Evolutionary conservation across 37 sponge, comb jelly and placozoan genomes (phyloP).

Genomic region (Ianthella basta): DNA sequence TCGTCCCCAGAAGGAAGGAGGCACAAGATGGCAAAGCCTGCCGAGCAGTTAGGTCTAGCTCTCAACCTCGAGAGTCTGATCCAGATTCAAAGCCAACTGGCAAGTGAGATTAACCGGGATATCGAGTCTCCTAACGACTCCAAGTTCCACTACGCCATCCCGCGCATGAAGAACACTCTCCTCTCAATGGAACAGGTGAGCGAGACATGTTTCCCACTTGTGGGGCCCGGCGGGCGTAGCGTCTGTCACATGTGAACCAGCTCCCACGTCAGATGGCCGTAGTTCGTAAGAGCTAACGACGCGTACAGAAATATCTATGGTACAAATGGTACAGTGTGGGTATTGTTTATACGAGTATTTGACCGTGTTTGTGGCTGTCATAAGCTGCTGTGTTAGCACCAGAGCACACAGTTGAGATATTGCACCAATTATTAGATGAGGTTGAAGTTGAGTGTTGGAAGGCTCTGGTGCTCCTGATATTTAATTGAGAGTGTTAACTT

Average conservation of each 20-base stretch:
- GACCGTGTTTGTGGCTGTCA: no score
- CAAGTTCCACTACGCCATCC: constrained; percentile 72
- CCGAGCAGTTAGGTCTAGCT: not conserved
- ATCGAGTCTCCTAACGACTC: constrained; percentile 51
- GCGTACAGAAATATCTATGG: no score
- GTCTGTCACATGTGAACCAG: not conserved
- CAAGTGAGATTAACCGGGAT: not conserved
- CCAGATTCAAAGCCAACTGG: constrained; percentile 2
- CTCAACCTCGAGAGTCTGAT: constrained; percentile 14
- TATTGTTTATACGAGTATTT: no score
- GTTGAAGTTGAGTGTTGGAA: no score
- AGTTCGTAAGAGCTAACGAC: not conserved
- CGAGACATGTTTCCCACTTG: not conserved
- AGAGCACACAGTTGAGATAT: no score
- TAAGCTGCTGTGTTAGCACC: no score
- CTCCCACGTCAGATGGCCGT: not conserved
- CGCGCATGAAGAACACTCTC: constrained; percentile 53
- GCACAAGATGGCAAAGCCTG: constrained; percentile 5
- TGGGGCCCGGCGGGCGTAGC: not conserved
- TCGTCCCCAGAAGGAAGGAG: no score
- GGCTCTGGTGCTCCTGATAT: no score
- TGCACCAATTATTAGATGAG: no score
- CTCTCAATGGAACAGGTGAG: constrained; percentile 75
- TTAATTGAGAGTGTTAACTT: no score
- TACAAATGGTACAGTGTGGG: no score